Evolutionary conservation across 2,888 invertebrate species (phyloP), one percentile per base, ranked within the genome.

Genomic region (Phengaris alcon): DNA sequence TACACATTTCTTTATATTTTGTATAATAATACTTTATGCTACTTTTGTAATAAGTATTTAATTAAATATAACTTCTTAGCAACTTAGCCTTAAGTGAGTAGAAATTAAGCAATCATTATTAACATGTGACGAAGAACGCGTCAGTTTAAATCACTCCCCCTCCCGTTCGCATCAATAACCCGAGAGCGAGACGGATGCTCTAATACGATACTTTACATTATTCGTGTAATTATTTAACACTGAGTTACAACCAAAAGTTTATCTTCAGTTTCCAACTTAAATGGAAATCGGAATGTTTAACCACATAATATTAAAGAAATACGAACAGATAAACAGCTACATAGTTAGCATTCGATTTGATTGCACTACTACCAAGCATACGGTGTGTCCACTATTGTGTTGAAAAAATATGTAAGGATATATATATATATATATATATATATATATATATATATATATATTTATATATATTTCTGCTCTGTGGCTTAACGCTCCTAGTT

Each of bases 111-210:
- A 81, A 81, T 85, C 89, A 86, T 92, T 91, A 90, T 72, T 81
- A 88, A 88, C 91, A 92, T 86, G 90, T 92, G 92, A 90, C 91
- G 91, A 75, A 68, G 69, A 86, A 82, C 80, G 80, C 79, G 81
- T 79, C 78, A 78, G 80, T 80, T 84, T 87, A 88, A 89, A 88
- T 89, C 83, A 85, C 54, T 75, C 51, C 44, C 35, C 77, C 35
- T 80, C 80, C 75, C 79, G 15, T 75, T 82, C 81, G 35, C 35
- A 54, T 77, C 52, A 48, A 10, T 55, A 10, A n/a, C 3, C 70
- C 44, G 8, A 22, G 78, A 79, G n/a, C n/a, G 76, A 51, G 79
- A 81, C 22, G 73, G 75, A 46, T 22, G 59, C 55, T 72, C 69
- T 75, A 78, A 73, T 76, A 74, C 55, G 75, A 68, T 74, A 70